Conservation (phyloP, 2,888 invertebrate genomes). For the Watsonalla binaria region DNA sequence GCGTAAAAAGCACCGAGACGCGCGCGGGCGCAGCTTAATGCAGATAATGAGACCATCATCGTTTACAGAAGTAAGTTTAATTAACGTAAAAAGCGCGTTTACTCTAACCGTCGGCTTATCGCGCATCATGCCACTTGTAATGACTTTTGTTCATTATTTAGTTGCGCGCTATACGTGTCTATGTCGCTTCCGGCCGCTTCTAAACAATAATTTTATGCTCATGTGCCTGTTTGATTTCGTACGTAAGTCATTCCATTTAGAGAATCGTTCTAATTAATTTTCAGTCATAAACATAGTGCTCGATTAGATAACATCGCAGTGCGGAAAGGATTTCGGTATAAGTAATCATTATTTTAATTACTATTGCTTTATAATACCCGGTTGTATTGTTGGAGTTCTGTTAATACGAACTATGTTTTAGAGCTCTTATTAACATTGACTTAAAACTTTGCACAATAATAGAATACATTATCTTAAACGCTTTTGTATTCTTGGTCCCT, state of each 20-base stretch:
- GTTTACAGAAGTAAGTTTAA: conserved; percentile 76
- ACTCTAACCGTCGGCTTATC: conserved; percentile 69
- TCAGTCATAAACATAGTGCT: conserved; percentile 32
- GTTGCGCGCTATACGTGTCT: conserved; percentile 58
- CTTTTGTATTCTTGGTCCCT: no score
- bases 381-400: conserved; percentile 25
- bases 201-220: conserved; percentile 65
- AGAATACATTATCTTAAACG: no score
- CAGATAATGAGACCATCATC: conserved; percentile 67
- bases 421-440: conserved; percentile 21
- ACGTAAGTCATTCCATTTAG: conserved; percentile 38
- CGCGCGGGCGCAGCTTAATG: conserved; percentile 48
- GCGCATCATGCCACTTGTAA: conserved; percentile 68
- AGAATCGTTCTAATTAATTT: conserved; percentile 53
- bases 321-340: conserved; percentile 25
- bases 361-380: conserved; percentile 24
- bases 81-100: conserved; percentile 77
- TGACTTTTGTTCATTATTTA: conserved; percentile 76
- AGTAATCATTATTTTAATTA: conserved; percentile 35
- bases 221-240: conserved; percentile 56
- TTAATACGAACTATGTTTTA: conserved; percentile 10
- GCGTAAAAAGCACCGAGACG: conserved; percentile 52
- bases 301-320: conserved; percentile 26
- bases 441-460: neutral
- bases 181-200: conserved; percentile 59